Evolutionary conservation across 2,888 invertebrate genomes (phyloP), one percentile per base, ranked within the genome.

Genomic region (Blastobasis lacticolella): DNA sequence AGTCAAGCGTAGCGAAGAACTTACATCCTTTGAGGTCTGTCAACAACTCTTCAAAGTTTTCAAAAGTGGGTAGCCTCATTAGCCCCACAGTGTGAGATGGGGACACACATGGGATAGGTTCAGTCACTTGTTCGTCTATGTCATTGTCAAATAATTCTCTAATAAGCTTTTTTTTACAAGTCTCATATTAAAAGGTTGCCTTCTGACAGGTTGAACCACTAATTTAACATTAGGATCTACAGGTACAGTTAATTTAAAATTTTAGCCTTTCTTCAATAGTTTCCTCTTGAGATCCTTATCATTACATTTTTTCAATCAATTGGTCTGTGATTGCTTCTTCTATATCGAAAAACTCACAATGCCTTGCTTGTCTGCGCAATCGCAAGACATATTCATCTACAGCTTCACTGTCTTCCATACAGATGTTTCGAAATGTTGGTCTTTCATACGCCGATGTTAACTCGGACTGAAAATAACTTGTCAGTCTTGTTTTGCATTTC

Each of bases 21-120:
- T 48, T 57, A 9, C 51, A 54, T 6, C 54, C 54, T 10, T 54
- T 54, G 1, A 54, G 42, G 37, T 54, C 54, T 8, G 43, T 41
- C 4, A 54, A 38, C 0, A 57, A 46, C 36, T 57, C 56, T 38
- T 57, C 56, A 51, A 57, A 57, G 3, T 23, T 23, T 23, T 23
- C 23, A 23, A 23, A 23, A 6, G 53, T 57, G 5, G 54, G 54
- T 6, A 54, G 38, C 1, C 52, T 54, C 2, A 54, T 54, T 1
- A 43, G 45, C 45, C 54, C 54, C 5, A 50, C 53, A 37, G 51
- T 53, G n/a, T 57, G 57, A 8, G 54, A 53, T 8, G 53, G 57
- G 23, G 54, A 54, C 6, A 57, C 57, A 49, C 56, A 57, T 4
- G 53, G 53, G 4, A 53, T 55, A 2, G 57, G 53, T 36, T 54